A percentile compares a stretch with the other conserved stretches of the same genome.
Conservation (phyloP, 1,140 invertebrate species). For the Trichonephila inaurata region DNA sequence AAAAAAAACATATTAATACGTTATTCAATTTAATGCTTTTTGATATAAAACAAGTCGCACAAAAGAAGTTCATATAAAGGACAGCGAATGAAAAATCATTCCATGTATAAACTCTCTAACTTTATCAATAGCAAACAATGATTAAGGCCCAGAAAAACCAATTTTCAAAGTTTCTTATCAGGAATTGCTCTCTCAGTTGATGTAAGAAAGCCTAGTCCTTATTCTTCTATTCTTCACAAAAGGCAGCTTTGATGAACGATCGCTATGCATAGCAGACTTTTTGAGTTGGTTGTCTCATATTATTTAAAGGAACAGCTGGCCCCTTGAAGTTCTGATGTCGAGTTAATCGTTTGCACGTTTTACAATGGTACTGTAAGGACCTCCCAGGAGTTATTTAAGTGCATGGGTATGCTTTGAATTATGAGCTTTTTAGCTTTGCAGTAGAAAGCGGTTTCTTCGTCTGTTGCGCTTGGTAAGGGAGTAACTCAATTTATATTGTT, state of each 20-base stretch:
- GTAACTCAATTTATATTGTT: not conserved
- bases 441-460: not conserved
- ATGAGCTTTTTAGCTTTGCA: constrained; percentile 9
- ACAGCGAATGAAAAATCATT: not conserved
- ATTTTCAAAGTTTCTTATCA: not conserved
- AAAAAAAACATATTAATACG: too few relatives aligned
- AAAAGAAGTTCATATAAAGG: not conserved
- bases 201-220: not conserved
- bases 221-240: constrained; percentile 15
- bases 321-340: not conserved
- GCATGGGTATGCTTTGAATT: not conserved
- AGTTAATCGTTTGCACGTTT: constrained; percentile 36
- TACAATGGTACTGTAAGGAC: not conserved
- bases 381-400: not conserved
- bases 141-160: not conserved
- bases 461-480: not conserved
- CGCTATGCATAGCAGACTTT: not conserved
- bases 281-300: not conserved
- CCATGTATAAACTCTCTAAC: not conserved
- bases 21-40: too few relatives aligned
- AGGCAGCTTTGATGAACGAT: not conserved
- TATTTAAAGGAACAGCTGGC: constrained; percentile 4
- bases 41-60: too few relatives aligned
- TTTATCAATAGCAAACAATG: not conserved
- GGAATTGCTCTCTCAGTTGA: not conserved